Conservation (phyloP, 2,797 vertebrate species). For the Clarias laeviceps region DNA sequence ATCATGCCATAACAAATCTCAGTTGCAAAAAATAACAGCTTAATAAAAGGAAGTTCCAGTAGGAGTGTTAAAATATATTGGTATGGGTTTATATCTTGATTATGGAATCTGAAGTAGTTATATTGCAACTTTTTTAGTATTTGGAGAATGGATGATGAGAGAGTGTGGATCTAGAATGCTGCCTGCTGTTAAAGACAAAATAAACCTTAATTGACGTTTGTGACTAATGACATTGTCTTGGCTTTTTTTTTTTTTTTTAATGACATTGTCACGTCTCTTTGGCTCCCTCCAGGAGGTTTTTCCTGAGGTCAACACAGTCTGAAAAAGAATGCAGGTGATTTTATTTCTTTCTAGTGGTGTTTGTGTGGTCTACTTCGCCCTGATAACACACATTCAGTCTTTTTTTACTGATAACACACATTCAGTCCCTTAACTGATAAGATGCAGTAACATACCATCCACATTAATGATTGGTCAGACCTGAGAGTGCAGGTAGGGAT, state of each 20-base stretch:
- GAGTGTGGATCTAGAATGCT: neutral
- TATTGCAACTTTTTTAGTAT: neutral
- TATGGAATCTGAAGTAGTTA: neutral
- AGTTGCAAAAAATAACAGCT: neutral
- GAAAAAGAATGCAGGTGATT: constrained; percentile 27
- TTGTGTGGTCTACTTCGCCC: constrained; percentile 60
- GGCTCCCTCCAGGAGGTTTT: neutral
- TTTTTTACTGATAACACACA: constrained; percentile 48
- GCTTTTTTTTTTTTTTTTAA: neutral
- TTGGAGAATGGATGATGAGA: neutral
- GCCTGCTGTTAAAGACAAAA: neutral
- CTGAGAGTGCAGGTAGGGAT: constrained; percentile 55
- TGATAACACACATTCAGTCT: constrained; percentile 68
- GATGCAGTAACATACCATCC: constrained; percentile 72
- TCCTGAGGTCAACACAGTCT: neutral
- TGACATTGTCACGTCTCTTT: neutral
- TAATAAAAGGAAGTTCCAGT: neutral
- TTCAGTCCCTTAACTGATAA: constrained; percentile 74
- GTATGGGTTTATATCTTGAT: neutral
- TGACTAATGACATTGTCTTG: neutral
- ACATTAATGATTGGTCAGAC: constrained; percentile 82
- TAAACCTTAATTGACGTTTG: neutral
- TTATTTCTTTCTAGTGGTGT: constrained; percentile 37
- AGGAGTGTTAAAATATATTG: neutral
- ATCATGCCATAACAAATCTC: constrained; percentile 8